Conservation (phyloP, 1,140 invertebrate genomes). For the Drosophila dunni region DNA sequence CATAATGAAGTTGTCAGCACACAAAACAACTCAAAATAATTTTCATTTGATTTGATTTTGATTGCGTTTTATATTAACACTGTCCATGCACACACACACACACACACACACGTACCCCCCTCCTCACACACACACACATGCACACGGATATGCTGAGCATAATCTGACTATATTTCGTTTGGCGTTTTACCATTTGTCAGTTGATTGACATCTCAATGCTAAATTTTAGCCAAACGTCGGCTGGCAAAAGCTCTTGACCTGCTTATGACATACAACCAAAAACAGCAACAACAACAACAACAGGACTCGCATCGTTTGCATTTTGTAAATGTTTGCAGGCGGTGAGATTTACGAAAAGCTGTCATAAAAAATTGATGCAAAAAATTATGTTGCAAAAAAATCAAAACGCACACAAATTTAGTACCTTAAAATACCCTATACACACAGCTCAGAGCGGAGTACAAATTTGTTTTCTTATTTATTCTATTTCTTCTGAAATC, state of each 20-base stretch:
- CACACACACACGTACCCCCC: background rate
- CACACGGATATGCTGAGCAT: background rate
- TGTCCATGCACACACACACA: slow-evolving; percentile 15
- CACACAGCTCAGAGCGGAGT: too few relatives aligned
- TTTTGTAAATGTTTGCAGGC: slow-evolving; percentile 40
- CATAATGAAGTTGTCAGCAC: slow-evolving; percentile 79
- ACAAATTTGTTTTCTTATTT: too few relatives aligned
- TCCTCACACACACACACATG: slow-evolving; percentile 37
- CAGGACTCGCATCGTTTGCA: slow-evolving; percentile 46
- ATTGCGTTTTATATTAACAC: slow-evolving; percentile 79
- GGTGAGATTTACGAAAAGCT: slow-evolving; percentile 66
- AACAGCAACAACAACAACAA: slow-evolving; percentile 12
- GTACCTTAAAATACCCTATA: slow-evolving; percentile 8
- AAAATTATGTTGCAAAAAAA: background rate
- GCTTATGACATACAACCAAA: slow-evolving; percentile 29
- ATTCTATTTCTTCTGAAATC: too few relatives aligned
- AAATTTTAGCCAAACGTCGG: slow-evolving; percentile 30
- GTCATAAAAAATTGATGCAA: slow-evolving; percentile 21
- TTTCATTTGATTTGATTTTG: slow-evolving; percentile 83
- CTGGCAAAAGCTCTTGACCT: slow-evolving; percentile 45
- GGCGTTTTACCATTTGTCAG: slow-evolving; percentile 38
- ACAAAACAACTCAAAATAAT: slow-evolving; percentile 69
- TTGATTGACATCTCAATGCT: slow-evolving; percentile 53
- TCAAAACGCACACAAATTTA: background rate
- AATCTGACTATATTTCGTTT: background rate